Evolutionary conservation across 2,113 vertebrate genomes (phyloP).

Genomic region (Orthonyx spaldingii): DNA sequence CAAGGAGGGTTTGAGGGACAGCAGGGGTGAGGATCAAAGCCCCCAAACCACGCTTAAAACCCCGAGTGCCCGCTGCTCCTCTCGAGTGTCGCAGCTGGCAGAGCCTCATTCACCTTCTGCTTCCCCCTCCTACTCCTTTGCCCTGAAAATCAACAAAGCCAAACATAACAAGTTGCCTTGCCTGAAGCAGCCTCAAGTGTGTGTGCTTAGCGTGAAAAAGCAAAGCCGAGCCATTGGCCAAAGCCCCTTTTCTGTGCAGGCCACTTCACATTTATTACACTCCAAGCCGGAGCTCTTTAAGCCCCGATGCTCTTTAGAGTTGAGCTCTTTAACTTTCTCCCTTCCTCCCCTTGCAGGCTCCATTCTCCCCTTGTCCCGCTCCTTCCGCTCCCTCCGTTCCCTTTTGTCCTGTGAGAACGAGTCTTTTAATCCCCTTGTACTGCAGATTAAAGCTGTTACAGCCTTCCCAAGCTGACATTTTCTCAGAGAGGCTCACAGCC

Average conservation of each 20-base stretch:
- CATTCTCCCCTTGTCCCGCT: not conserved
- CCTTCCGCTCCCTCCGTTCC: slow-evolving; percentile 22
- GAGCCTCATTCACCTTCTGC: slow-evolving; percentile 37
- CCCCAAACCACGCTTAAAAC: not conserved
- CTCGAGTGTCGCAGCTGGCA: not conserved
- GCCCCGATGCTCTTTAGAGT: slow-evolving; percentile 8
- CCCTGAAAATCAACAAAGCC: slow-evolving; percentile 44
- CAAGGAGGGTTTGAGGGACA: not conserved
- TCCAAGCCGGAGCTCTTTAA: not conserved
- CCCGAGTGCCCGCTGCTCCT: not conserved
- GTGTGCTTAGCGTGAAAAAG: slow-evolving; percentile 27
- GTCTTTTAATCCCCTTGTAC: slow-evolving; percentile 50
- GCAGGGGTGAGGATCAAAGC: slow-evolving; percentile 50
- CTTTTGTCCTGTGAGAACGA: slow-evolving; percentile 48
- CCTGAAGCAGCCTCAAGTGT: not conserved
- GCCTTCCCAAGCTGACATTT: slow-evolving; percentile 42
- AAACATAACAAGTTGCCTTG: not conserved
- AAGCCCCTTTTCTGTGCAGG: not conserved
- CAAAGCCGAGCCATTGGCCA: not conserved
- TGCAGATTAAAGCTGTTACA: slow-evolving; percentile 53
- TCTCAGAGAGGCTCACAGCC: slow-evolving; percentile 57
- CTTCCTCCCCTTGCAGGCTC: slow-evolving; percentile 2
- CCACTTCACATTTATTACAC: slow-evolving; percentile 29
- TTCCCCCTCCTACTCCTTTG: slow-evolving; percentile 36
- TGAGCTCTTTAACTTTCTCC: slow-evolving; percentile 44